phyloP scores from a whole-genome alignment of 1,140 invertebrate species.

The Nasonia longicornis region DNA sequence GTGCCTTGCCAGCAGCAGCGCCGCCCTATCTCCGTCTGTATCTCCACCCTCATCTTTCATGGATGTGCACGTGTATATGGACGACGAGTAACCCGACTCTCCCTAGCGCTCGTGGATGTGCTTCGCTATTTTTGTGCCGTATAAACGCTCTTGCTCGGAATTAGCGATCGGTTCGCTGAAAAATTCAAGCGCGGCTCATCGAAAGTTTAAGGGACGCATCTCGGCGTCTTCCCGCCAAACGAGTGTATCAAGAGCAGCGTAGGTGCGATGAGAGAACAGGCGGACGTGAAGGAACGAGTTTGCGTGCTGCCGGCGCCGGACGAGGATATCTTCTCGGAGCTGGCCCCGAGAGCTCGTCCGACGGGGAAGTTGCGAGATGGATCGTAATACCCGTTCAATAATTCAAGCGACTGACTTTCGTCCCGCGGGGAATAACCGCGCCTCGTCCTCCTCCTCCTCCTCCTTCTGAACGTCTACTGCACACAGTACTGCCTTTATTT shows the following conservation, averaged over 20 bases:
- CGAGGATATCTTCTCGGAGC: not conserved
- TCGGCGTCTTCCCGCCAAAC: not conserved
- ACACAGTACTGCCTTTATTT: constrained; percentile 11
- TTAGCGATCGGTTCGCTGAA: not conserved
- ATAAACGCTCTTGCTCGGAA: not conserved
- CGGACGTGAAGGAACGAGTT: not conserved
- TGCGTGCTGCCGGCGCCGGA: constrained; percentile 2
- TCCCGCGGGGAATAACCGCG: not conserved
- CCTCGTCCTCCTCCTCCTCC: not conserved
- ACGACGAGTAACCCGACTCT: not conserved
- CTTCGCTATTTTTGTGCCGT: not conserved
- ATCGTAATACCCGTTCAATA: constrained; percentile 42
- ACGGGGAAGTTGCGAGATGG: constrained; percentile 17
- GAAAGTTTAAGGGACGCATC: not conserved
- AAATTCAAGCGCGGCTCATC: not conserved
- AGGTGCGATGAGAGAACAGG: not conserved
- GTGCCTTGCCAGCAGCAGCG: constrained; percentile 35
- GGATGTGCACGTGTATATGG: not conserved
- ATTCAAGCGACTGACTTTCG: constrained; percentile 39
- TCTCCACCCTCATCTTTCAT: constrained; percentile 8
- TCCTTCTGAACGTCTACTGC: not conserved
- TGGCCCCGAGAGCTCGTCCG: not conserved
- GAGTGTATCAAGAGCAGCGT: not conserved
- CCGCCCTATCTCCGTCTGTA: constrained; percentile 14
- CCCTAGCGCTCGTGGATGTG: too few species aligned